A percentile compares a stretch with the other conserved stretches of the same genome.
phyloP scores from a whole-genome alignment of 2,888 invertebrate species.

The Brachyptera risi region DNA sequence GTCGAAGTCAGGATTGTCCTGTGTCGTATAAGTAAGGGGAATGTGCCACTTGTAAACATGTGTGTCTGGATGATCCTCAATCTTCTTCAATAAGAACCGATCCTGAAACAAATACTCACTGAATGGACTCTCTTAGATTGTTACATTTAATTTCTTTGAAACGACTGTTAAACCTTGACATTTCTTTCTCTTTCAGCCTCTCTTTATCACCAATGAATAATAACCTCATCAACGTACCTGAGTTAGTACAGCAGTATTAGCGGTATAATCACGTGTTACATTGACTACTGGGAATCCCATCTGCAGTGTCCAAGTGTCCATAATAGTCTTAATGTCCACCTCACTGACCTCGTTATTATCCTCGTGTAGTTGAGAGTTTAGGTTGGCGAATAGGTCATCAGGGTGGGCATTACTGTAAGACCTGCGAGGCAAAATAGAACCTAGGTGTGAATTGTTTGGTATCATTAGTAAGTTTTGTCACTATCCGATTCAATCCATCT shows the following conservation, averaged over 20 bases:
- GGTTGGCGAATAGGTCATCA: slow-evolving; percentile 61
- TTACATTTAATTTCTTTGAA: too few species aligned
- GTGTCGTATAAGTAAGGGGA: slow-evolving; percentile 52
- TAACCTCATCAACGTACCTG: slow-evolving; percentile 37
- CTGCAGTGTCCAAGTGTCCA: slow-evolving; percentile 72
- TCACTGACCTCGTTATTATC: slow-evolving; percentile 39
- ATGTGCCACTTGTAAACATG: slow-evolving; percentile 52
- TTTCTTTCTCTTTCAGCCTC: too few species aligned
- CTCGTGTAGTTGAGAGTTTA: slow-evolving; percentile 44
- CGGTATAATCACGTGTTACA: slow-evolving; percentile 52
- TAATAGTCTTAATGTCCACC: slow-evolving; percentile 51
- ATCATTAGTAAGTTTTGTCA: too few species aligned
- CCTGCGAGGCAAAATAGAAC: too few species aligned
- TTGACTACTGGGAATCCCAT: slow-evolving; percentile 64
- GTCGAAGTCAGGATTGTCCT: slow-evolving; percentile 37
- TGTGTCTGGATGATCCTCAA: slow-evolving; percentile 30
- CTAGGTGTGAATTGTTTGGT: too few species aligned
- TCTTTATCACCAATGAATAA: too few species aligned
- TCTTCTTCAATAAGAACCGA: slow-evolving; percentile 24
- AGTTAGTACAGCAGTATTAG: slow-evolving; percentile 34
- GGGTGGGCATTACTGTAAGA: slow-evolving; percentile 59
- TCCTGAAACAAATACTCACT: too few species aligned
- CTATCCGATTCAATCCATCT: too few species aligned
- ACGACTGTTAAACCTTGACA: too few species aligned
- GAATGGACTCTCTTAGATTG: too few species aligned